These are phyloP conservation scores for Drosophila macrothrix DNA, from an alignment of 2,888 invertebrate species.

Conservation along the genomic window DNA sequence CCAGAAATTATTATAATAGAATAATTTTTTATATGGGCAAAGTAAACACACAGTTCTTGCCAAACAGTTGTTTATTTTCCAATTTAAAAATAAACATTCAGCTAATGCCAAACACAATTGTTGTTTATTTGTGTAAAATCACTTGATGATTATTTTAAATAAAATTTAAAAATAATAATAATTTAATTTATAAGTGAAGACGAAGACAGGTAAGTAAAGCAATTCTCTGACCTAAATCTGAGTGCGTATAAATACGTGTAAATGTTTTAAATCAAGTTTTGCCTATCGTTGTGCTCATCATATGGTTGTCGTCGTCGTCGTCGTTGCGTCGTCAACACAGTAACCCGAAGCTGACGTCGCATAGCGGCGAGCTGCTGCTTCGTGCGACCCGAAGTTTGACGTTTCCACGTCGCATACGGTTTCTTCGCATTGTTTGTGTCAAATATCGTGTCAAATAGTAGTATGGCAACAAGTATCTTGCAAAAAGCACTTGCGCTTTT, in stretches of 20 bases:
- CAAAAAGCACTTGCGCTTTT: conserved; percentile 28
- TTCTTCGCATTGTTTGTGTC: conserved; percentile 47
- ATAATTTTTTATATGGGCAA: neutral
- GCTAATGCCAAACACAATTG: neutral
- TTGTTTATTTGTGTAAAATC: neutral
- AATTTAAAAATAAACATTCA: neutral
- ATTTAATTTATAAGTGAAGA: neutral
- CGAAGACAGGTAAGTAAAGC: conserved; percentile 13
- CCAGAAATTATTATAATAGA: neutral
- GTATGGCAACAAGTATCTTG: conserved; percentile 75
- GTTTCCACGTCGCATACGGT: conserved; percentile 71
- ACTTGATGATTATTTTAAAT: neutral
- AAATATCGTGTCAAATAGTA: conserved; percentile 43
- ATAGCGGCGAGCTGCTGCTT: conserved; percentile 48
- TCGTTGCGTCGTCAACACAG: conserved; percentile 32
- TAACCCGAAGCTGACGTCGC: conserved; percentile 53
- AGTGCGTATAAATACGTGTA: conserved; percentile 27
- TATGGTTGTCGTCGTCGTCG: conserved; percentile 39
- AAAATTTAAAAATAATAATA: neutral
- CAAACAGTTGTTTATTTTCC: neutral
- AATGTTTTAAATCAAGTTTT: conserved; percentile 56
- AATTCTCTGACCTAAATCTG: conserved; percentile 61
- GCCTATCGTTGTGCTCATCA: conserved; percentile 33
- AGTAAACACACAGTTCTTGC: neutral
- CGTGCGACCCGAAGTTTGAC: conserved; percentile 75